Percentiles rank a stretch among this genome's conserved stretches.
Evolutionary conservation across 2,113 vertebrate species (phyloP).

Genomic region (Odontesthes bonariensis): DNA sequence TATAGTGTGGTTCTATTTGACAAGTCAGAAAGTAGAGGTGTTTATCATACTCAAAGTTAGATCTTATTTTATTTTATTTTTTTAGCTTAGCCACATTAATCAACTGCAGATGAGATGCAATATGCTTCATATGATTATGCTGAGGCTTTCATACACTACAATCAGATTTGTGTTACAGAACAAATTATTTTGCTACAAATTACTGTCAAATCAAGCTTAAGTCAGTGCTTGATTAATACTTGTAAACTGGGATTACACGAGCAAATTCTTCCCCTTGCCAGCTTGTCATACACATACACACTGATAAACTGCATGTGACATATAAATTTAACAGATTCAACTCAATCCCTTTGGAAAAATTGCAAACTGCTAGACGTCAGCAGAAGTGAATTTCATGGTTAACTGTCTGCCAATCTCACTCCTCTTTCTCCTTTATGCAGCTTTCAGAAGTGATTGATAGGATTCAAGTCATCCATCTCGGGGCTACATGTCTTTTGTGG

Average conservation of each 20-base stretch:
- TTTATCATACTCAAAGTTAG: constrained; percentile 22
- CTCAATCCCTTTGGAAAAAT: constrained; percentile 68
- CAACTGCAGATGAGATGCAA: constrained; percentile 5
- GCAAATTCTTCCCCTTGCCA: constrained; percentile 22
- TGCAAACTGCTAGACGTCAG: constrained; percentile 58
- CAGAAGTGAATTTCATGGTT: constrained; percentile 79
- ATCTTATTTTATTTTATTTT: no score
- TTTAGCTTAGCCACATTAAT: constrained; percentile 6
- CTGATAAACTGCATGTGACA: constrained; percentile 34
- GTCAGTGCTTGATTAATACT: constrained; percentile 25
- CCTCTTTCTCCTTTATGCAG: constrained; percentile 60
- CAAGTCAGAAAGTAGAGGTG: constrained; percentile 41
- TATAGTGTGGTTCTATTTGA: constrained; percentile 59
- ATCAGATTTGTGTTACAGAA: constrained; percentile 16
- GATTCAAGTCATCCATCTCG: constrained; percentile 64
- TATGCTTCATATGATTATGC: not conserved
- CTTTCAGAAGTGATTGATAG: constrained; percentile 76
- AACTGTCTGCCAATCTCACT: constrained; percentile 76
- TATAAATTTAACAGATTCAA: constrained; percentile 47
- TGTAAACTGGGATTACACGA: constrained; percentile 28
- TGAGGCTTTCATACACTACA: not conserved
- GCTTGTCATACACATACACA: not conserved
- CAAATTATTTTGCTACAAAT: constrained; percentile 9
- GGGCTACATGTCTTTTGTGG: constrained; percentile 19
- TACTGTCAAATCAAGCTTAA: constrained; percentile 1